A percentile compares a stretch with the other conserved stretches of the same genome.
Evolutionary conservation across 1,140 invertebrate genomes (phyloP).

Genomic region (Papilio xuthus): DNA sequence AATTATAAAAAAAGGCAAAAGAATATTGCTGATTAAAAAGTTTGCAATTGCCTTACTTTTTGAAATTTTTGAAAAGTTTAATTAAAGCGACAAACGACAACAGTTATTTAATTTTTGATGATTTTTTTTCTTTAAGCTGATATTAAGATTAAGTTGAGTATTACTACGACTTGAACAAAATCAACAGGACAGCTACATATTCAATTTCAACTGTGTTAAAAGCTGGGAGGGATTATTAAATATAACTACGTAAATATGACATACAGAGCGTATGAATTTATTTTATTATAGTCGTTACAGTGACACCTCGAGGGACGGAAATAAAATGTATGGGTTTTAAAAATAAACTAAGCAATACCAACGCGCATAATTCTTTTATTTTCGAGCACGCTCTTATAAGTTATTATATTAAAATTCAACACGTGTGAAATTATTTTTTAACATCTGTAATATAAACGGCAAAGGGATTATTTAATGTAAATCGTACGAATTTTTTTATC

Average conservation of each 20-base stretch:
- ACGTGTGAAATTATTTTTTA: not conserved
- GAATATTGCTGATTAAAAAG: not conserved
- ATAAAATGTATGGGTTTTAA: constrained; percentile 8
- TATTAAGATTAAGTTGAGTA: not conserved
- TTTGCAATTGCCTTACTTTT: not conserved
- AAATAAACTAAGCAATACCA: constrained; percentile 5
- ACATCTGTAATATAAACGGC: not conserved
- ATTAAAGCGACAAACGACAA: too few species aligned
- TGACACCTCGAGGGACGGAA: not conserved
- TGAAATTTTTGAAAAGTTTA: too few species aligned
- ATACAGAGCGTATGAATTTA: constrained; percentile 13
- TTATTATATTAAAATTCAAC: not conserved
- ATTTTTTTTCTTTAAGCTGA: not conserved
- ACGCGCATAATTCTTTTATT: not conserved
- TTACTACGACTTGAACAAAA: not conserved
- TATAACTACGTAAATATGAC: not conserved
- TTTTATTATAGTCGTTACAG: not conserved
- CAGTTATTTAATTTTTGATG: too few species aligned
- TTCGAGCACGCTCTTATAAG: not conserved
- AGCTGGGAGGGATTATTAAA: not conserved
- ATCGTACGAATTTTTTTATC: not conserved
- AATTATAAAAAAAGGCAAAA: not conserved
- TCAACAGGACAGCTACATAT: not conserved
- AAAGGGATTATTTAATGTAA: not conserved
- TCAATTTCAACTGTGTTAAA: not conserved